These are phyloP conservation scores for Drosophila nikananu DNA, from an alignment of 1,140 invertebrate genomes.

Conservation along the genomic window DNA sequence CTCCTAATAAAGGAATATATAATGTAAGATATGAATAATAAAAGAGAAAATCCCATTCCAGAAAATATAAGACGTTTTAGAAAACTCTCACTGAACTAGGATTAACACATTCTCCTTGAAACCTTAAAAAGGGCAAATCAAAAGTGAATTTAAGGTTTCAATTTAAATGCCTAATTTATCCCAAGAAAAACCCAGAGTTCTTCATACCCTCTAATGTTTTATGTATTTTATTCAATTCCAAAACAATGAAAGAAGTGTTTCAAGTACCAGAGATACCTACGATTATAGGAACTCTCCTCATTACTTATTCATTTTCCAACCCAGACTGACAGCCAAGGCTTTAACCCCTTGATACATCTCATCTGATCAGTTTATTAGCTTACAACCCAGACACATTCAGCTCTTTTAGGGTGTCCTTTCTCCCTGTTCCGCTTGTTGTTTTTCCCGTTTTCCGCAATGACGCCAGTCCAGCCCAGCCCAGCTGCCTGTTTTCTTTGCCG, in stretches of 20 bases:
- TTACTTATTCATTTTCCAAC: neutral
- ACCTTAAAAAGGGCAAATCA: neutral
- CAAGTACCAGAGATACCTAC: too few species aligned
- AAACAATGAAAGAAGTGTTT: neutral
- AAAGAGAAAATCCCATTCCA: too few species aligned
- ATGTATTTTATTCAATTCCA: neutral
- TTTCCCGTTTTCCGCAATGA: slow-evolving; percentile 39
- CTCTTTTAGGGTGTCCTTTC: slow-evolving; percentile 8
- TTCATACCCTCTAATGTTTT: neutral
- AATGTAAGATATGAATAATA: too few species aligned
- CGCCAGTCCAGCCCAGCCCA: slow-evolving; percentile 33
- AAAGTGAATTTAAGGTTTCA: neutral
- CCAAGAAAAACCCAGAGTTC: neutral
- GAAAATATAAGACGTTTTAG: too few species aligned
- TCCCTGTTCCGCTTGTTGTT: neutral
- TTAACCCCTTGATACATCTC: slow-evolving; percentile 9
- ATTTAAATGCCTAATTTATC: neutral
- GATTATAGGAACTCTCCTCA: neutral
- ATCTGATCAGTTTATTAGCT: slow-evolving; percentile 57
- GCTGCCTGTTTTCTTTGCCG: slow-evolving; percentile 13
- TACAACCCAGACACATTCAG: slow-evolving; percentile 9
- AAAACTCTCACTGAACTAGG: too few species aligned
- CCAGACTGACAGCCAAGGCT: neutral
- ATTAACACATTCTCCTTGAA: too few species aligned
- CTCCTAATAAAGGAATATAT: neutral